Evolutionary conservation across 2,113 vertebrate genomes (phyloP).

Genomic region (Sinosuthora webbiana): DNA sequence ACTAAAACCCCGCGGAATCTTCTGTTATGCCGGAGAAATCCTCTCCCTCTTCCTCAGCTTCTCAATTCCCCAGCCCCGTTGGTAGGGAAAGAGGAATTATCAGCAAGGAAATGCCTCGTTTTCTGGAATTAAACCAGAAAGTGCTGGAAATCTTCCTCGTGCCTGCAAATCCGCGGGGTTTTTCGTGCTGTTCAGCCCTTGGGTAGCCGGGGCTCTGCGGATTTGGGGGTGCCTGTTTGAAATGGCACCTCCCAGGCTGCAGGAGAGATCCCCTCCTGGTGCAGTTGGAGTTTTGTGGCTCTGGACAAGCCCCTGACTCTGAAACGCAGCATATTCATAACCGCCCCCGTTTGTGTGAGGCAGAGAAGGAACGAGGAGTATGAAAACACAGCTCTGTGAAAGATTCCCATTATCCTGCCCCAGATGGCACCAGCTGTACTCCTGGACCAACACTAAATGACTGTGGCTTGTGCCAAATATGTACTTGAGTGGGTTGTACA

Average conservation of each 20-base stretch:
- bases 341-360: not conserved
- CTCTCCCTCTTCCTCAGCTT: not conserved
- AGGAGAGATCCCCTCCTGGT: not conserved
- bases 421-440: conserved; percentile 65
- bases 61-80: not conserved
- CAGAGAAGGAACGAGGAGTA: not conserved
- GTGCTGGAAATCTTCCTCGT: not conserved
- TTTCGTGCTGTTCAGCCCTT: fast-evolving
- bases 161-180: not conserved
- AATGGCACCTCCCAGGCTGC: not conserved
- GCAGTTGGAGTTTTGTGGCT: not conserved
- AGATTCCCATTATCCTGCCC: conserved; percentile 64
- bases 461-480: conserved; percentile 64
- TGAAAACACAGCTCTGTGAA: conserved; percentile 63
- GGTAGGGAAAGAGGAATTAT: not conserved
- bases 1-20: not conserved
- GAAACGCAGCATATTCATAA: not conserved
- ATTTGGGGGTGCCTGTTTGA: not conserved
- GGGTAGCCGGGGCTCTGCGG: not conserved
- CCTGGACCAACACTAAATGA: conserved; percentile 36
- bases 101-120: not conserved
- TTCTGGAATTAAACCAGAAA: not conserved
- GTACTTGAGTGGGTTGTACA: conserved; percentile 60
- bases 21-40: not conserved
- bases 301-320: not conserved